phyloP scores from a whole-genome alignment of 2,797 vertebrate genomes.

The Fistularia commersonii region DNA sequence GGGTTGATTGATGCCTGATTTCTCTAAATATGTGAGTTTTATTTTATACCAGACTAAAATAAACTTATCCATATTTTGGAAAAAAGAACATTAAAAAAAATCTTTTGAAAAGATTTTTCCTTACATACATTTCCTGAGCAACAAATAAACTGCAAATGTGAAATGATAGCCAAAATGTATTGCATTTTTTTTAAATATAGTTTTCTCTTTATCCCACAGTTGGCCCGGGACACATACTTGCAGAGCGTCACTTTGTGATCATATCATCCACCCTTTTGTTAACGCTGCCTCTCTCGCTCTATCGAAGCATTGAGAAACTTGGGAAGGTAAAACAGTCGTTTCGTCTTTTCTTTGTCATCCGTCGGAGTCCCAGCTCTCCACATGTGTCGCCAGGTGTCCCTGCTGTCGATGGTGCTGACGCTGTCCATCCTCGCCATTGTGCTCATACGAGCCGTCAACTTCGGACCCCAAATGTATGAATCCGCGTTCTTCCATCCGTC shows the following conservation, averaged over 20 bases:
- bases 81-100: too few species aligned
- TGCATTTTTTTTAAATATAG: background rate
- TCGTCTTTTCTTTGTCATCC: background rate
- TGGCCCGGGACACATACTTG: slow-evolving; percentile 78
- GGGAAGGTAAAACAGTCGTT: slow-evolving; percentile 81
- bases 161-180: too few species aligned
- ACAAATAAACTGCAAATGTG: too few species aligned
- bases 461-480: slow-evolving; percentile 77
- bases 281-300: slow-evolving; percentile 88
- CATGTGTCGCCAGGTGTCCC: slow-evolving; percentile 79
- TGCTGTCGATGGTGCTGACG: slow-evolving; percentile 88
- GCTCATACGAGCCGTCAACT: slow-evolving; percentile 79
- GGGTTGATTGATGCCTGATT: too few species aligned
- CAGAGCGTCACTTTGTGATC: slow-evolving; percentile 86
- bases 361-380: slow-evolving; percentile 16
- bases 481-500: too few species aligned
- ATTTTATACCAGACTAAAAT: too few species aligned
- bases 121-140: too few species aligned
- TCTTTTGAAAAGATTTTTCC: too few species aligned
- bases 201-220: slow-evolving; percentile 72
- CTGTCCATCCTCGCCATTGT: slow-evolving; percentile 80
- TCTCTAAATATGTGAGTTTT: too few species aligned
- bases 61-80: too few species aligned
- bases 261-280: slow-evolving; percentile 80
- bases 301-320: slow-evolving; percentile 85